phyloP scores from a whole-genome alignment of 2,797 vertebrate genomes.

The Poeciliopsis gracilis region DNA sequence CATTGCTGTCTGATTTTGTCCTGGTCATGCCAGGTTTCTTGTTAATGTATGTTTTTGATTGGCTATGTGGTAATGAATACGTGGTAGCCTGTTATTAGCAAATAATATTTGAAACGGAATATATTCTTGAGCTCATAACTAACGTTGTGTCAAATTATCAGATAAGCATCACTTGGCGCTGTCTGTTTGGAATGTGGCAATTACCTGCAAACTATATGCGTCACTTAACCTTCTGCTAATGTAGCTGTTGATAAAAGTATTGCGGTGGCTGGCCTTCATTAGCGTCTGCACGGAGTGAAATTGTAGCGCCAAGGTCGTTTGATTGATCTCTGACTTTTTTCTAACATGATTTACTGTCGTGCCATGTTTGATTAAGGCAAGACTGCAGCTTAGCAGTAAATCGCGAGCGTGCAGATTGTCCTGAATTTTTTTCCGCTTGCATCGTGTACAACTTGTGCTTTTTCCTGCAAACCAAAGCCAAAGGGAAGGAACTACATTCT shows the following conservation, averaged over 20 bases:
- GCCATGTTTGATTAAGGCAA: background rate
- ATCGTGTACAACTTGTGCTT: background rate
- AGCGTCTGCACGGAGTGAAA: background rate
- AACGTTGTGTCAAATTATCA: background rate
- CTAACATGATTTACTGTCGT: background rate
- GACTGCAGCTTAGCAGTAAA: background rate
- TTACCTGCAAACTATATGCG: background rate
- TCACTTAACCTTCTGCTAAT: background rate
- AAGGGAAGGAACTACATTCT: background rate
- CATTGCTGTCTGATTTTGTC: background rate
- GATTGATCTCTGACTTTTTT: background rate
- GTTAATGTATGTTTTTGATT: background rate
- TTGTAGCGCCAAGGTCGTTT: background rate
- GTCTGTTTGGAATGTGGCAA: background rate
- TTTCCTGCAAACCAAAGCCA: too few species aligned
- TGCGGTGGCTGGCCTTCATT: background rate
- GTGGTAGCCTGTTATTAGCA: background rate
- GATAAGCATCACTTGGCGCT: background rate
- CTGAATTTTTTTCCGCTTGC: background rate
- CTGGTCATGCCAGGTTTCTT: too few species aligned
- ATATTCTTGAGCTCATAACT: background rate
- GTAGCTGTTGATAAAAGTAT: background rate
- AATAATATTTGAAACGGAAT: background rate
- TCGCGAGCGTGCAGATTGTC: background rate
- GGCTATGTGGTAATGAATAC: background rate